Evolutionary conservation across 2,797 vertebrate genomes (phyloP), one percentile per base, ranked within the genome.

Genomic region (Pitangus sulphuratus): DNA sequence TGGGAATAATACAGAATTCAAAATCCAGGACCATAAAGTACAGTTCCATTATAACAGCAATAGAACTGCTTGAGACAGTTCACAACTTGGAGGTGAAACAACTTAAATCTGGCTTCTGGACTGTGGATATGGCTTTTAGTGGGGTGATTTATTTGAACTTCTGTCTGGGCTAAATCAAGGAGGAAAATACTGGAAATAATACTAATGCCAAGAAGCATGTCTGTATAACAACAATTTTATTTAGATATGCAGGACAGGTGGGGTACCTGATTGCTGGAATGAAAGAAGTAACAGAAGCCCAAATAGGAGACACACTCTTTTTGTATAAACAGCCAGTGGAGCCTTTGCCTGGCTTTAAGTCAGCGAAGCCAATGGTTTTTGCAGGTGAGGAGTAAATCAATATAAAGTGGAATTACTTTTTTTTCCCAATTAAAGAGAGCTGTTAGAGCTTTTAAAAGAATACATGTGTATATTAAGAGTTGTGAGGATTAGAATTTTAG

Each of bases 281-380:
- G 99, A 99, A 99, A 97, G 98, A 99, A 28, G 99, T 99, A 95
- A 99, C 99, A 51, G 99, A 99, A 97, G 99, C 99, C 60, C 99
- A 99, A 98, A 98, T 99, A 96, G 99, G 99, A 94, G 99, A 99
- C 97, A 99, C 99, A 0, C 97, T 99, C 28, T 98, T 98, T 98
- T 98, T 97, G 88, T 98, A 98, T 84, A 99, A 99, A 25, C 98
- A 98, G 87, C 99, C 99, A 11, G 99, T 99, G 94, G 98, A 99
- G 51, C 97, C 99, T 76, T 98, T 99, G 71, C 99, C 99, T 31
- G 99, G 99, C 60, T 99, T 99, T 94, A 99, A 99, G 97, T 99
- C 99, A 42, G 99, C 98, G 86, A 99, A 99, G 97, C 98, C 99
- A 96, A 99, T 99, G 99, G 99, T 99, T 85, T 99, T 99, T 97